phyloP scores from a whole-genome alignment of 1,140 invertebrate genomes.

The Euura lappo region DNA sequence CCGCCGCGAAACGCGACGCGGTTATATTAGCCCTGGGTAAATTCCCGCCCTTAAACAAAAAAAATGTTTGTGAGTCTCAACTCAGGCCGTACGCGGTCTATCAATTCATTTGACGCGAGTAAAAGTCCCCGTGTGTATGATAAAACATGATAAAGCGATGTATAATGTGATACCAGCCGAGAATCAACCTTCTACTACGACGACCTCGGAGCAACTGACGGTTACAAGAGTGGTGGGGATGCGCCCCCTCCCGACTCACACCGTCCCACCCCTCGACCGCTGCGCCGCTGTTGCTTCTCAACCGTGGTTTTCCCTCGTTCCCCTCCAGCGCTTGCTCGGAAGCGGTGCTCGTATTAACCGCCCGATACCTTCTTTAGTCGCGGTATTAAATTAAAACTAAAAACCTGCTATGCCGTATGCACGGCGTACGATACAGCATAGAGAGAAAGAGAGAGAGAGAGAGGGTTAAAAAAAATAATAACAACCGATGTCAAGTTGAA shows the following conservation, averaged over 20 bases:
- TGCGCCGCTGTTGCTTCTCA: conserved; percentile 9
- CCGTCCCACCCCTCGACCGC: conserved; percentile 17
- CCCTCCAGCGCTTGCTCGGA: conserved; percentile 13
- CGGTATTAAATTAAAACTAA: conserved; percentile 15
- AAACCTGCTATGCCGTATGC: conserved; percentile 8
- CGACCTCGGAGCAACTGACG: conserved; percentile 52
- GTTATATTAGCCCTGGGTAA: too few species aligned
- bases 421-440: neutral
- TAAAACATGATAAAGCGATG: neutral
- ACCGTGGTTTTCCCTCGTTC: conserved; percentile 20
- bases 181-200: conserved; percentile 28
- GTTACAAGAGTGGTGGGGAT: conserved; percentile 42
- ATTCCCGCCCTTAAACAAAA: too few species aligned
- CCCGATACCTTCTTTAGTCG: conserved; percentile 13
- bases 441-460: too few species aligned
- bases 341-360: conserved; percentile 15
- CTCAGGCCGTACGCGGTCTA: too few species aligned
- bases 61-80: too few species aligned
- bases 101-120: too few species aligned
- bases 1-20: too few species aligned
- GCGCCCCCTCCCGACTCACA: conserved; percentile 21
- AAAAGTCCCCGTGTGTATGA: neutral
- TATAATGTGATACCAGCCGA: neutral
- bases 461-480: too few species aligned
- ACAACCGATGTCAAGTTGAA: too few species aligned